These are phyloP conservation scores for Eustalomyia histrio DNA, from an alignment of 2,888 invertebrate species.

Conservation along the genomic window DNA sequence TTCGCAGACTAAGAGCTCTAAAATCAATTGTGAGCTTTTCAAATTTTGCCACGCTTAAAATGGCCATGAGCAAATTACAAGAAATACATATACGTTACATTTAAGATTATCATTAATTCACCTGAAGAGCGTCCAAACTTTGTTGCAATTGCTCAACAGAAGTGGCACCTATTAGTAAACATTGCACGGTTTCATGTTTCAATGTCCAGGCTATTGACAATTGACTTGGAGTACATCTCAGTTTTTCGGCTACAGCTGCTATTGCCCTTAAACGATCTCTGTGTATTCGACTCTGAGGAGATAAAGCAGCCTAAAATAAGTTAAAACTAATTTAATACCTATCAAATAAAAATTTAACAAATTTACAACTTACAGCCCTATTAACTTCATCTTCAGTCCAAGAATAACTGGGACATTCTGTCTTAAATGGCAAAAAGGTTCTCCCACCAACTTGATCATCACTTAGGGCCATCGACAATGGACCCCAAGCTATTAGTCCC, in stretches of 20 bases:
- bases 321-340: conserved; percentile 5
- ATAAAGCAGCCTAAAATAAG: conserved; percentile 71
- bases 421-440: conserved; percentile 89
- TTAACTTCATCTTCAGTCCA: conserved; percentile 92
- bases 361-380: conserved; percentile 82
- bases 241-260: conserved; percentile 89
- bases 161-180: conserved; percentile 94
- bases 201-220: conserved; percentile 97
- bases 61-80: too few species aligned
- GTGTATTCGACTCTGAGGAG: conserved; percentile 83
- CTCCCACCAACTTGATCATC: conserved; percentile 83
- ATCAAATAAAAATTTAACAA: neutral
- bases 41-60: too few species aligned
- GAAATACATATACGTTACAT: too few species aligned
- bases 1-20: too few species aligned
- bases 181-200: conserved; percentile 97
- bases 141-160: conserved; percentile 96
- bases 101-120: conserved; percentile 78
- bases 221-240: conserved; percentile 95
- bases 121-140: conserved; percentile 96
- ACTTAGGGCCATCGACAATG: conserved; percentile 95
- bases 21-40: too few species aligned
- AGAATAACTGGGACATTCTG: conserved; percentile 93
- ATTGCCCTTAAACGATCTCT: conserved; percentile 90
- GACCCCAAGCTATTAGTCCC: conserved; percentile 98